Evolutionary conservation across 2,113 vertebrate species (phyloP).

Genomic region (Festucalex cinctus): DNA sequence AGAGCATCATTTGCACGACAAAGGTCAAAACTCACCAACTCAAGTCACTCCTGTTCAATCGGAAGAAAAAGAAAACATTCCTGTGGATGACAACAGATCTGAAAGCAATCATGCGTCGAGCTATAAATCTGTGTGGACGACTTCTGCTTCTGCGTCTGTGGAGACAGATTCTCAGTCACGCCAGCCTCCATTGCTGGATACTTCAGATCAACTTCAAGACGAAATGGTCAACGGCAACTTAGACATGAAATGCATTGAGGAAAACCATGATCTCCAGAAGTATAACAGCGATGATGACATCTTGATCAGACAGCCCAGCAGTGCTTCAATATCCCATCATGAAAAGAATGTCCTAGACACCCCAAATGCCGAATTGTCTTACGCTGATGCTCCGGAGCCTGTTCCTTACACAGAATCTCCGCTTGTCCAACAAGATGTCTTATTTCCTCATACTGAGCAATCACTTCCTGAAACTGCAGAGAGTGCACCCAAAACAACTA

Average conservation of each 20-base stretch:
- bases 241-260: neutral
- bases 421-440: neutral
- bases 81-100: neutral
- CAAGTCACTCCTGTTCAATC: slow-evolving; percentile 24
- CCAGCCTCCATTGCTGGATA: neutral
- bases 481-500: neutral
- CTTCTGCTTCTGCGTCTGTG: neutral
- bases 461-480: neutral
- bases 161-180: neutral
- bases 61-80: neutral
- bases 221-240: neutral
- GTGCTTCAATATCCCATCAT: neutral
- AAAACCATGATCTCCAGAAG: neutral
- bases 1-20: rapidly evolving
- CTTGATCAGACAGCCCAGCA: neutral
- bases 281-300: neutral
- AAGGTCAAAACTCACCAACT: slow-evolving; percentile 19
- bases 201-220: neutral
- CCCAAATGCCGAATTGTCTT: neutral
- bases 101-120: neutral
- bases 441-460: neutral
- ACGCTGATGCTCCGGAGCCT: neutral
- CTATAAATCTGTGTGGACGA: neutral
- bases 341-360: neutral
- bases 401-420: neutral